A percentile compares a stretch with the other conserved stretches of the same genome.
phyloP scores from a whole-genome alignment of 2,797 vertebrate genomes.

The Pangasius krempfi region DNA sequence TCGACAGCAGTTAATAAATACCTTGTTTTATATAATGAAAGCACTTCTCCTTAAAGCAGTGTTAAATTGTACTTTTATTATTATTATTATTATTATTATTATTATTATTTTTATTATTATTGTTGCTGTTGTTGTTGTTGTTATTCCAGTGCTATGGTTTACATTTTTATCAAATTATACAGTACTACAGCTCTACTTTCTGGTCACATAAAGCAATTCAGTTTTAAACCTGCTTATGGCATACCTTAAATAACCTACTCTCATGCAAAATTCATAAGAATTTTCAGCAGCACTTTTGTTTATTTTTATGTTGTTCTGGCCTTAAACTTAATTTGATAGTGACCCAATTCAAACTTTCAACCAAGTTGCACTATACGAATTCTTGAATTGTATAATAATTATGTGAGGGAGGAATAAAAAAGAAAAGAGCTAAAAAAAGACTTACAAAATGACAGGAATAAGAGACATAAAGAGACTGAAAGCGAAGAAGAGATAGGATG shows the following conservation, averaged over 20 bases:
- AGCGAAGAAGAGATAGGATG: background rate
- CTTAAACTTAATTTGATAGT: background rate
- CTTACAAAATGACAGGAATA: background rate
- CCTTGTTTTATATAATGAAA: too few species aligned
- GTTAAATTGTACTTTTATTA: too few species aligned
- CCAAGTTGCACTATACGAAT: background rate
- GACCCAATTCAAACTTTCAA: background rate
- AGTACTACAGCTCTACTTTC: background rate
- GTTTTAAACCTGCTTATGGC: background rate
- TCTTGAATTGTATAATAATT: background rate
- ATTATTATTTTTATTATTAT: background rate
- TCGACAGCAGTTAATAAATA: too few species aligned
- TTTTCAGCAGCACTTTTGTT: background rate
- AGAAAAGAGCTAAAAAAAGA: background rate
- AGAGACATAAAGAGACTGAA: background rate
- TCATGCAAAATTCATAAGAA: slow-evolving; percentile 12
- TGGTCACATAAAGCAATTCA: background rate
- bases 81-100: background rate
- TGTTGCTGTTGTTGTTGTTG: background rate
- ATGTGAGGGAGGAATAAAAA: background rate
- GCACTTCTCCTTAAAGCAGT: too few species aligned
- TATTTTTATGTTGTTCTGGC: background rate
- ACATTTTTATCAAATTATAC: background rate
- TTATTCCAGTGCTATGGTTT: background rate
- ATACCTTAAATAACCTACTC: background rate